Conservation (phyloP, 2,113 vertebrate species). For the Neoarius graeffei region DNA sequence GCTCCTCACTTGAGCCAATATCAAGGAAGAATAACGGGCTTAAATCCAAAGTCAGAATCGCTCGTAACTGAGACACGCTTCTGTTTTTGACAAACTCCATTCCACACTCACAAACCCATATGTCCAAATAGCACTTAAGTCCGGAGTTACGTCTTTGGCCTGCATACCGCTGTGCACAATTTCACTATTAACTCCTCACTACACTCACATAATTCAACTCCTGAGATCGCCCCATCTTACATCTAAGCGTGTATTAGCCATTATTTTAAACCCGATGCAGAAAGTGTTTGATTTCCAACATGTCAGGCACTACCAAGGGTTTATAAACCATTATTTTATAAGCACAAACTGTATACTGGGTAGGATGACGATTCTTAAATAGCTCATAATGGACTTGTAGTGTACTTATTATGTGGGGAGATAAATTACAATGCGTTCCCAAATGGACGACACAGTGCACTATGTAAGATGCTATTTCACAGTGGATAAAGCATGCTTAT, state of each 20-base stretch:
- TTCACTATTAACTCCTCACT: neutral
- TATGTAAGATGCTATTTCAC: neutral
- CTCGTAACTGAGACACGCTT: neutral
- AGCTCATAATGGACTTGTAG: neutral
- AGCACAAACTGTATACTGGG: neutral
- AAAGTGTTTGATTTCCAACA: neutral
- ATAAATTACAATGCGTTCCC: neutral
- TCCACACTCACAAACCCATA: neutral
- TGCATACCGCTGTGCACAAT: neutral
- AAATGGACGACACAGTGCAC: neutral
- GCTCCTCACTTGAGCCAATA: slow-evolving; percentile 5
- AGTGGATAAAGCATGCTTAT: neutral
- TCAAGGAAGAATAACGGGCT: slow-evolving; percentile 7
- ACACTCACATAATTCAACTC: neutral
- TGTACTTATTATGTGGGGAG: neutral
- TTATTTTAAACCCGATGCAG: neutral
- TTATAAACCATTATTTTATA: too few species aligned
- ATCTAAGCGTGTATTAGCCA: too few species aligned
- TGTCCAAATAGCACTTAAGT: neutral
- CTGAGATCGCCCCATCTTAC: neutral
- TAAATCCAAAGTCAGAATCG: neutral
- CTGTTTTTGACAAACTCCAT: neutral
- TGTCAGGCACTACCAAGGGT: too few species aligned
- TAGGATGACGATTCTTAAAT: neutral
- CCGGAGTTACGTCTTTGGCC: neutral